phyloP scores from a whole-genome alignment of 1,140 invertebrate genomes.

The Nixonia krombeini region DNA sequence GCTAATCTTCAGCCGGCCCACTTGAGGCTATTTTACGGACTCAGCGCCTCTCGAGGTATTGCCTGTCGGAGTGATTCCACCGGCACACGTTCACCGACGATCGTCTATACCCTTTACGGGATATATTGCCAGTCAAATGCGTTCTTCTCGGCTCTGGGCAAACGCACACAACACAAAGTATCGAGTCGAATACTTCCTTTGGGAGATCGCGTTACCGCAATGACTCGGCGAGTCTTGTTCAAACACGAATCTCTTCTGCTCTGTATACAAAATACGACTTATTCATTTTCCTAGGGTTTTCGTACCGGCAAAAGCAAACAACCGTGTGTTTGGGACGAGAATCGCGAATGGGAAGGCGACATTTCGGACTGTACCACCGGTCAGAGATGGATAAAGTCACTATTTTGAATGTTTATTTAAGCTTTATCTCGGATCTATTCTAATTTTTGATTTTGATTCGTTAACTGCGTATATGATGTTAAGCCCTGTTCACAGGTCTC shows the following conservation, averaged over 20 bases:
- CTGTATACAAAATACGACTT: background rate
- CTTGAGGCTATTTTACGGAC: constrained; percentile 18
- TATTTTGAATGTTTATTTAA: too few relatives aligned
- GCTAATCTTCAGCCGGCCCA: constrained; percentile 43
- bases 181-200: constrained; percentile 14
- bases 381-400: too few relatives aligned
- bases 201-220: background rate
- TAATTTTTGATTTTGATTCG: too few relatives aligned
- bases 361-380: too few relatives aligned
- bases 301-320: too few relatives aligned
- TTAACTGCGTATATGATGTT: too few relatives aligned
- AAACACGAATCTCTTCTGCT: background rate
- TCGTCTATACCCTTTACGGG: constrained; percentile 19
- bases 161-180: background rate
- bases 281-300: too few relatives aligned
- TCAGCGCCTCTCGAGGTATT: constrained; percentile 20
- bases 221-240: constrained; percentile 1
- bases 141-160: background rate
- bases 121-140: constrained; percentile 4
- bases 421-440: too few relatives aligned
- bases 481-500: too few relatives aligned
- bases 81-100: constrained; percentile 13
- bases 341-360: too few relatives aligned
- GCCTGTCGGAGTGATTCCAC: constrained; percentile 19
- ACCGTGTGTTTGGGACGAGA: too few relatives aligned